These are phyloP conservation scores for Ptychochromis oligacanthus DNA, from an alignment of 2,113 vertebrate species.

Conservation along the genomic window DNA sequence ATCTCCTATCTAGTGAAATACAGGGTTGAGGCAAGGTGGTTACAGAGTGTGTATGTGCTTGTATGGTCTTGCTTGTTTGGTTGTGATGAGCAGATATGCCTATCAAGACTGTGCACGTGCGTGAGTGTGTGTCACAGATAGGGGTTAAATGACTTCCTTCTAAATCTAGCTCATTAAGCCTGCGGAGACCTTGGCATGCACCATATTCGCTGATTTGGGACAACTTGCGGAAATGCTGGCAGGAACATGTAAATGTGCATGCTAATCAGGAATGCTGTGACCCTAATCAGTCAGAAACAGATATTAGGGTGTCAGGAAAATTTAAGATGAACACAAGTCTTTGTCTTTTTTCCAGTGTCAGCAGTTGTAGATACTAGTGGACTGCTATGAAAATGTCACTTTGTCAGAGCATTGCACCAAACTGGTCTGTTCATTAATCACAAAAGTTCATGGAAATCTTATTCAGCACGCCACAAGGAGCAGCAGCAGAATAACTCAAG, in stretches of 20 bases:
- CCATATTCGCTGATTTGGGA: constrained; percentile 70
- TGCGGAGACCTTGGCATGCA: constrained; percentile 53
- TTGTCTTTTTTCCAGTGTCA: constrained; percentile 21
- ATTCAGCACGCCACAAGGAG: background rate
- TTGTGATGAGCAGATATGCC: constrained; percentile 45
- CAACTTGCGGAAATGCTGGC: constrained; percentile 69
- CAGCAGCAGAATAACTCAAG: background rate
- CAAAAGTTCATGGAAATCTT: background rate
- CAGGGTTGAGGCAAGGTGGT: constrained; percentile 35
- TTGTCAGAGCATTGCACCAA: background rate
- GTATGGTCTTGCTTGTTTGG: constrained; percentile 35
- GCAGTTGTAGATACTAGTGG: background rate
- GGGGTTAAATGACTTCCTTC: constrained; percentile 72
- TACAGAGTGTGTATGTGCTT: constrained; percentile 10
- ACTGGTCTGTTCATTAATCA: background rate
- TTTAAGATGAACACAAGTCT: constrained; percentile 21
- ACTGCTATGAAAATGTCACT: constrained; percentile 12
- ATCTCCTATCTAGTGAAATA: constrained; percentile 62
- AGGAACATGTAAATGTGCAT: constrained; percentile 56
- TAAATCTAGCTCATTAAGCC: constrained; percentile 77
- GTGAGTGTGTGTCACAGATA: constrained; percentile 27
- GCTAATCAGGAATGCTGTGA: constrained; percentile 70
- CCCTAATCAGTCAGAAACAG: constrained; percentile 69
- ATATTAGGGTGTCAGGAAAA: constrained; percentile 56
- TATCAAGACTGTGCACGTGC: background rate